Conservation (phyloP, 92 coral and sea anemone genomes). For the Epizoanthus ramosus region DNA sequence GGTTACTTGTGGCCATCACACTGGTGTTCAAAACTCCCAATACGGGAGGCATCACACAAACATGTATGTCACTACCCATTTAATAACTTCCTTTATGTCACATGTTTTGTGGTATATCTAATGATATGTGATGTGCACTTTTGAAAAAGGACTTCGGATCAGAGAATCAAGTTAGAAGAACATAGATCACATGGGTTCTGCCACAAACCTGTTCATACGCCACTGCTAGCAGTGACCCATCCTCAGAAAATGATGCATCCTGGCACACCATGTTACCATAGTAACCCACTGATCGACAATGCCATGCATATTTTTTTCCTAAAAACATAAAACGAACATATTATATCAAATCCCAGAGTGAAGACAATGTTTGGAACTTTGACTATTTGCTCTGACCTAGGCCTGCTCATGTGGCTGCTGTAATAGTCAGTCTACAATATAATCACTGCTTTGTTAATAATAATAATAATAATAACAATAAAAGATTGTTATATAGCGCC, state of each 20-base stretch:
- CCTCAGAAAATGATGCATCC: conserved; percentile 89
- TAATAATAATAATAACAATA: too few relatives aligned
- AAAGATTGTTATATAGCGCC: too few relatives aligned
- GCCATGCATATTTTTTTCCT: conserved; percentile 75
- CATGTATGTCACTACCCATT: too few relatives aligned
- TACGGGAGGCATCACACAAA: too few relatives aligned
- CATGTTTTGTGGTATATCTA: too few relatives aligned
- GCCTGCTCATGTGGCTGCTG: neutral
- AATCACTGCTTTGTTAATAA: neutral
- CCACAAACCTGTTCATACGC: conserved; percentile 79
- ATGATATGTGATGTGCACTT: too few relatives aligned
- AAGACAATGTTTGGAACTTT: too few relatives aligned
- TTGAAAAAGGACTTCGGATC: too few relatives aligned
- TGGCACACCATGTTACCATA: conserved; percentile 77
- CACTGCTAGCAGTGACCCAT: conserved; percentile 89
- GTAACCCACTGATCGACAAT: conserved; percentile 95
- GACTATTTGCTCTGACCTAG: too few relatives aligned
- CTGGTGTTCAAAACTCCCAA: too few relatives aligned
- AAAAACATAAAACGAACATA: neutral
- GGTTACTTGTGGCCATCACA: too few relatives aligned
- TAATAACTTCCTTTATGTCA: too few relatives aligned
- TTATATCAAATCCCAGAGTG: neutral
- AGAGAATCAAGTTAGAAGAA: neutral
- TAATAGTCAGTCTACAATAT: neutral
- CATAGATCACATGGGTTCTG: neutral